Conservation (phyloP, 2,888 invertebrate genomes). For the Hydropsyche betteni region DNA sequence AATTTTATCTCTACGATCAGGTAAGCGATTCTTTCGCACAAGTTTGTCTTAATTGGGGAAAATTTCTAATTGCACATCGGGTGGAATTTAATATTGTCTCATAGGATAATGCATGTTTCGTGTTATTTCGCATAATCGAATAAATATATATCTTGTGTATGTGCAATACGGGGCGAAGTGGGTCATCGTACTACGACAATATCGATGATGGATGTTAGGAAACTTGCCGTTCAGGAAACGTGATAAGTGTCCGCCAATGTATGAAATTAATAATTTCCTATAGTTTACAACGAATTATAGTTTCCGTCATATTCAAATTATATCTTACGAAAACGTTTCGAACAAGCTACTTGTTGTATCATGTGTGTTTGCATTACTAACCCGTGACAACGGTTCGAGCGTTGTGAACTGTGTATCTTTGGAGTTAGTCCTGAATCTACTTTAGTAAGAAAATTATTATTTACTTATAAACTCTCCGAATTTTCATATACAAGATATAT, state of each 20-base stretch:
- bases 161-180: constrained; percentile 11
- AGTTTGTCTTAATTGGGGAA: neutral
- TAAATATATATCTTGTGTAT: neutral
- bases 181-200: constrained; percentile 38
- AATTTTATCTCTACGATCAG: constrained; percentile 25
- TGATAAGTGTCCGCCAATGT: constrained; percentile 26
- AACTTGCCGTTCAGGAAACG: constrained; percentile 22
- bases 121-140: constrained; percentile 11
- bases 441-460: too few relatives aligned
- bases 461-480: too few relatives aligned
- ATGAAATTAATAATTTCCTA: constrained; percentile 28
- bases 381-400: too few relatives aligned
- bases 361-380: too few relatives aligned
- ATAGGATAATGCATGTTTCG: constrained; percentile 6
- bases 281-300: neutral
- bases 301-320: constrained; percentile 17
- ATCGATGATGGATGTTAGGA: constrained; percentile 39
- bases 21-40: constrained; percentile 11
- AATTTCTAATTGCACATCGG: too few relatives aligned
- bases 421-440: too few relatives aligned
- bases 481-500: too few relatives aligned
- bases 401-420: too few relatives aligned
- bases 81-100: too few relatives aligned
- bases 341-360: too few relatives aligned
- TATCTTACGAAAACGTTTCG: neutral